Evolutionary conservation across 2,113 vertebrate species (phyloP), one percentile per base, ranked within the genome.

Genomic region (Chlamydotis undulata): DNA sequence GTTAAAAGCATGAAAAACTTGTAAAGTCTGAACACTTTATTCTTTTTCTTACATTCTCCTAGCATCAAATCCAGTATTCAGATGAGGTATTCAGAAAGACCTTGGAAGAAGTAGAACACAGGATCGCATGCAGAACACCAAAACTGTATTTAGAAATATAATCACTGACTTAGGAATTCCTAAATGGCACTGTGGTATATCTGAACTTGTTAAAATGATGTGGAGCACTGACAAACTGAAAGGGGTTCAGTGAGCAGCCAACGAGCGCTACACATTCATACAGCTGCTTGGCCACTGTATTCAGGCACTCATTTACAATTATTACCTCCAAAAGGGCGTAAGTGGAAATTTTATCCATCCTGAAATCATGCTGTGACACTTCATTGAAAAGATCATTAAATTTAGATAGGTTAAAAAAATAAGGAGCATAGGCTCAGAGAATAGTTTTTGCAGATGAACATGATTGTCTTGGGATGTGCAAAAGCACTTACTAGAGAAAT

Each of bases 211-310:
- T 86, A 23, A 71, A 94, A 19, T 14, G 33, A 61, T 41, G 29
- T 61, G 71, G 55, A 83, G 41, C 41, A 41, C 92, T 64, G 84
- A 33, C 39, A 82, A 52, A 52, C 61, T n/a, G 29, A 47, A 85
- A 61, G 39, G 39, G 49, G 53, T 75, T 96, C 82, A 79, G 49
- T 56, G 87, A 90, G 84, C 52, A 95, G 56, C 33, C 78, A 64
- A 28, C 0, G 0, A 78, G 56, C 0, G 0, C 53, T 89, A 26
- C 21, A 55, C 33, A 25, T 39, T 59, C 15, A 3, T 68, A 63
- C 26, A 71, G 23, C 35, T 50, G 33, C 71, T 91, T 1, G 0
- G 9, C 33, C 87, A 26, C 53, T 21, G 25, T 45, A 33, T 33
- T 82, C 31, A 35, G 68, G 24, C 55, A n/a, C 19, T 31, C 31